phyloP scores from a whole-genome alignment of 2,797 vertebrate genomes.

The Benthosema pterotum region DNA sequence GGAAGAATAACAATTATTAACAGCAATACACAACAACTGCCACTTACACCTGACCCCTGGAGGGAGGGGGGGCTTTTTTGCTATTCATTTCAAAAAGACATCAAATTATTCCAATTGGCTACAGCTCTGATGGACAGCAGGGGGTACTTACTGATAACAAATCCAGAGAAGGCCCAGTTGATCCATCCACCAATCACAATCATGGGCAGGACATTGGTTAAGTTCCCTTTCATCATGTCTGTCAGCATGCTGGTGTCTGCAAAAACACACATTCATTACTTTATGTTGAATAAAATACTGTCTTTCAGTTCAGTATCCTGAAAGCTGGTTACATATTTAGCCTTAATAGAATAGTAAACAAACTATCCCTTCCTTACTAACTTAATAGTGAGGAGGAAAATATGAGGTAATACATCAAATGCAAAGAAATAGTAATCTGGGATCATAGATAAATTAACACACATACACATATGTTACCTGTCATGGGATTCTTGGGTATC shows the following conservation, averaged over 20 bases:
- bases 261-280: slow-evolving; percentile 8
- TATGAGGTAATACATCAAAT: not conserved
- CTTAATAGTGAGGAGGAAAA: not conserved
- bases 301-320: too few relatives aligned
- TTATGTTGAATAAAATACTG: not conserved
- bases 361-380: too few relatives aligned
- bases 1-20: not conserved
- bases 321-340: too few relatives aligned
- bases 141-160: slow-evolving; percentile 83
- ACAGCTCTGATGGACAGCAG: not conserved
- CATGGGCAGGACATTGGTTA: slow-evolving; percentile 88
- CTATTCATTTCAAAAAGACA: too few relatives aligned
- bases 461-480: slow-evolving; percentile 63
- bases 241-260: slow-evolving; percentile 86
- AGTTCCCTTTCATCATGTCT: slow-evolving; percentile 90
- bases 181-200: slow-evolving; percentile 89
- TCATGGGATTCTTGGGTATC: slow-evolving; percentile 84
- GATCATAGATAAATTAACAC: not conserved
- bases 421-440: too few relatives aligned
- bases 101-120: too few relatives aligned
- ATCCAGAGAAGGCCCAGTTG: slow-evolving; percentile 89
- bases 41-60: too few relatives aligned
- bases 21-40: not conserved
- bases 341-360: too few relatives aligned
- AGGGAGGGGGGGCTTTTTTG: too few relatives aligned